phyloP scores from a whole-genome alignment of 2,113 vertebrate genomes.

The Heterocephalus glaber region DNA sequence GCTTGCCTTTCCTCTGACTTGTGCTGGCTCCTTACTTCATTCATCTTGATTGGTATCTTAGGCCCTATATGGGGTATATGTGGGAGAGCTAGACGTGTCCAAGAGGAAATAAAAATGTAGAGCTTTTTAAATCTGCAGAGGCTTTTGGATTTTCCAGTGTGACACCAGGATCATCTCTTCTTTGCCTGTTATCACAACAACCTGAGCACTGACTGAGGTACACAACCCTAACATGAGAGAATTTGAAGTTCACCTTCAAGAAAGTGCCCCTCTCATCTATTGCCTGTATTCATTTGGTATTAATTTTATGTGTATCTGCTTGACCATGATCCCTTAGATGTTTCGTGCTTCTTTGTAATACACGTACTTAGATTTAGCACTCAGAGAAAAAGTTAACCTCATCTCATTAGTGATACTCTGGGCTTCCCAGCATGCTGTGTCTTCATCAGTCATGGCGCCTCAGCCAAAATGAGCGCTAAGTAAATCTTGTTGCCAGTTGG shows the following conservation, averaged over 20 bases:
- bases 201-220: neutral
- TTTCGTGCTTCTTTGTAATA: neutral
- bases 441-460: neutral
- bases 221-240: neutral
- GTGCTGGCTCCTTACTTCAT: neutral
- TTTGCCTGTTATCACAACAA: neutral
- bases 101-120: neutral
- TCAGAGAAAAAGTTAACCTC: neutral
- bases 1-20: neutral
- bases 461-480: neutral
- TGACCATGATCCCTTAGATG: neutral
- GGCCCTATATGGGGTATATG: neutral
- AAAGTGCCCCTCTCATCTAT: fast-evolving
- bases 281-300: neutral
- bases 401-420: neutral
- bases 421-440: neutral
- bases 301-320: neutral
- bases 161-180: neutral
- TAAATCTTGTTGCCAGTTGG: neutral
- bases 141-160: neutral
- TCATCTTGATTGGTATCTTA: neutral
- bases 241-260: neutral
- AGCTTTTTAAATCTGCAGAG: neutral
- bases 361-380: neutral
- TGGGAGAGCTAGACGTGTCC: neutral